A percentile compares a stretch with the other conserved stretches of the same genome.
phyloP scores from a whole-genome alignment of 2,888 invertebrate species.

The Tigriopus californicus region DNA sequence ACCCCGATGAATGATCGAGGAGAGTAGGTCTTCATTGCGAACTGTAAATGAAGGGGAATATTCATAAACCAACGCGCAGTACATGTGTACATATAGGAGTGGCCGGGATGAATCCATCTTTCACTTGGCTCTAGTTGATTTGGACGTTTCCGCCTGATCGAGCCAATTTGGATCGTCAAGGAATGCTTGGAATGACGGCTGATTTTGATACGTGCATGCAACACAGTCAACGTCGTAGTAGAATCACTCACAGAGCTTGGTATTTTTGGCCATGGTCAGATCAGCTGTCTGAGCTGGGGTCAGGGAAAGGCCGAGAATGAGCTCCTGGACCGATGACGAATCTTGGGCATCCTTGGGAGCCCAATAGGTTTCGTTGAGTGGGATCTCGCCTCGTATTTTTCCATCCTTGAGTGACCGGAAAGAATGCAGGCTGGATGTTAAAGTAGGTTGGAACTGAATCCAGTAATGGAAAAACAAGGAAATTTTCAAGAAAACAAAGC shows the following conservation, averaged over 20 bases:
- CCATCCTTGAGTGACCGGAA: neutral
- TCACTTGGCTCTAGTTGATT: neutral
- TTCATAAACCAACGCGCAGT: neutral
- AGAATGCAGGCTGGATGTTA: neutral
- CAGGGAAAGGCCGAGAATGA: conserved; percentile 1
- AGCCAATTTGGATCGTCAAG: neutral
- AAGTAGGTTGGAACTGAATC: too few species aligned
- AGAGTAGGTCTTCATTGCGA: conserved; percentile 25
- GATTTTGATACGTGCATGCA: neutral
- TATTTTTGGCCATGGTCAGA: conserved; percentile 7
- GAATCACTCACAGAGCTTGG: conserved; percentile 10
- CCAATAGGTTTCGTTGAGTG: conserved; percentile 9
- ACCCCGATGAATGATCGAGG: conserved; percentile 27
- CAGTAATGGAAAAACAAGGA: too few species aligned
- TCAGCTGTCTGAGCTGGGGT: conserved; percentile 9
- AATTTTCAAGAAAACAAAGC: too few species aligned
- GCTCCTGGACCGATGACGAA: neutral
- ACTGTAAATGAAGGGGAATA: conserved; percentile 20
- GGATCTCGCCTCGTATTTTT: neutral
- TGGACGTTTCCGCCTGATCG: neutral
- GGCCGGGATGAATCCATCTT: neutral
- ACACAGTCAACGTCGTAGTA: neutral
- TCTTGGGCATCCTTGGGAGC: conserved; percentile 3
- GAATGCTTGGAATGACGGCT: neutral
- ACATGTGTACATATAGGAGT: neutral